Evolutionary conservation across 1,140 invertebrate species (phyloP), one percentile per base, ranked within the genome.

Genomic region (Bombus soroeensis): DNA sequence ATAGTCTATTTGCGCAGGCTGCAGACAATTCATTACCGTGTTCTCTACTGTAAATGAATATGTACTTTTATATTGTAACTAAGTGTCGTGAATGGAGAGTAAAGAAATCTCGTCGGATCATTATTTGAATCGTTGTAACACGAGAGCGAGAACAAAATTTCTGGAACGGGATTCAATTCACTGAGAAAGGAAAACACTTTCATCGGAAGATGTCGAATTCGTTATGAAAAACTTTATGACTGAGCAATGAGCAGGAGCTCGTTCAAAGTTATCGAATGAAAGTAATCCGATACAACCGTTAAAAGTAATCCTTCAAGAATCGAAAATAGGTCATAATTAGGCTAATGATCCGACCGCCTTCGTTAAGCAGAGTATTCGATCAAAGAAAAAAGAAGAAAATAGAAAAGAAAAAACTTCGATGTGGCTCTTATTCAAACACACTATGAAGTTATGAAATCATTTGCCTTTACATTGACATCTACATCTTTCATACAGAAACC

Each of bases 191-290:
- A 83, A 83, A 66, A 53, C 59, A 76, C 18, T 77, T 37, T 77
- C 53, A 57, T 77, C 41, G 34, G 73, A 37, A 83, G 43, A 77
- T 68, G 68, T 77, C 28, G 43, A 77, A 68, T 83, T 83, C 73
- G 62, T 68, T 68, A 53, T 15, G 22, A 32, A 18, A 25, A 43
- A 32, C 34, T 83, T 76, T 83, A 77, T 8, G 34, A 62, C 8
- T 28, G 13, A 34, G 18, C 9, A 53, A 22, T 53, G 47, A 53
- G 18, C 18, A 53, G 12, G 59, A n/a, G 34, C 39, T 77, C 34
- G 32, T 37, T 41, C 34, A 37, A 57, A 8, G n/a, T 32, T 34
- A 28, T 41, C 22, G 25, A 47, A 28, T 22, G 39, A 74, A 75
- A 75, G 47, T 83, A 83, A 75, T 75, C 43, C 53, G 5, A 47